A percentile compares a stretch with the other conserved stretches of the same genome.
These are phyloP conservation scores for Phylloscopus whistleri DNA, from an alignment of 2,113 vertebrate genomes.

Conservation along the genomic window DNA sequence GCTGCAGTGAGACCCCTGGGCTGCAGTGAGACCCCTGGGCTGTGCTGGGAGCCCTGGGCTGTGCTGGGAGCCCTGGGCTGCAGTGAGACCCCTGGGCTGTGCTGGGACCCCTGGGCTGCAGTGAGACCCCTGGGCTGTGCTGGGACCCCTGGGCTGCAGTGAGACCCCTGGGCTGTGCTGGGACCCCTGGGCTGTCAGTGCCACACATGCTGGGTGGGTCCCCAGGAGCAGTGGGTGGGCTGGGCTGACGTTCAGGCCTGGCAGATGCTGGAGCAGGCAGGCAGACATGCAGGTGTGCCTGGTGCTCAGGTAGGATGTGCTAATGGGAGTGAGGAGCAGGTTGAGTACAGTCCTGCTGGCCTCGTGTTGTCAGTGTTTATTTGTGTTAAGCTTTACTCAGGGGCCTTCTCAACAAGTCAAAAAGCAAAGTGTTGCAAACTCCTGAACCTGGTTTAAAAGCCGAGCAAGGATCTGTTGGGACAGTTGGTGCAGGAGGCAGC, in stretches of 20 bases:
- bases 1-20: no score
- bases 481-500: background rate
- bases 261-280: rapidly evolving
- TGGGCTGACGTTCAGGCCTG: background rate
- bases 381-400: background rate
- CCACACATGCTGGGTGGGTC: rapidly evolving
- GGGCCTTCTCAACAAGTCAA: background rate
- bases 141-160: rapidly evolving
- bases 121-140: background rate
- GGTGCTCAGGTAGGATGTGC: no score
- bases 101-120: rapidly evolving
- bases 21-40: background rate
- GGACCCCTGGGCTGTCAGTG: rapidly evolving
- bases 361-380: background rate
- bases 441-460: background rate
- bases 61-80: no score
- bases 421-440: background rate
- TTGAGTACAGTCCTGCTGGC: background rate
- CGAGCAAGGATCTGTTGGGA: background rate
- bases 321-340: rapidly evolving
- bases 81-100: rapidly evolving
- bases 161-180: rapidly evolving
- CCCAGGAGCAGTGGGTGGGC: background rate
- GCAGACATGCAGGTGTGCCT: background rate
- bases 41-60: background rate